Evolutionary conservation across 2,113 vertebrate species (phyloP).

Genomic region (Grallaria varia): DNA sequence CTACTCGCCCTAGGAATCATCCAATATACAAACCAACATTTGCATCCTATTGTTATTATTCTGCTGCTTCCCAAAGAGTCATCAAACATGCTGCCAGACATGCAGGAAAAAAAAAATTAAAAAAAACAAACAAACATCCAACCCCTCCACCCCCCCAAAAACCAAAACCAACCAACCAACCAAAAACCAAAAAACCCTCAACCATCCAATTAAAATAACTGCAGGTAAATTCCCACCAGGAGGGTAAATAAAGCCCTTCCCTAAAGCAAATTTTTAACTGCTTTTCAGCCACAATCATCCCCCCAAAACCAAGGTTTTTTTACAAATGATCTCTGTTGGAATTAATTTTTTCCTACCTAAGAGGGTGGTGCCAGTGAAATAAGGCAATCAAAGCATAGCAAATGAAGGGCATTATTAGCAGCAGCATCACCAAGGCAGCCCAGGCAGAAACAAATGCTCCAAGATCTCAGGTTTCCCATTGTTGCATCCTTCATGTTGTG

Average conservation of each 20-base stretch:
- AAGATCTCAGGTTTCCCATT: background rate
- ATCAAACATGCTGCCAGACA: background rate
- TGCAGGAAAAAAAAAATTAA: background rate
- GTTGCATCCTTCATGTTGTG: background rate
- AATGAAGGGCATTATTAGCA: background rate
- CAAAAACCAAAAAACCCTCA: background rate
- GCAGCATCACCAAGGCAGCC: background rate
- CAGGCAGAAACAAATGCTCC: background rate
- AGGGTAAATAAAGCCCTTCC: background rate
- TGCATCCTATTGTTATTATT: background rate
- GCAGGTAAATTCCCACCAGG: background rate
- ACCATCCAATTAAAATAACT: fast-evolving
- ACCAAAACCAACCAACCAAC: too few relatives aligned
- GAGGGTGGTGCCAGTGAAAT: background rate
- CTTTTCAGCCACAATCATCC: background rate
- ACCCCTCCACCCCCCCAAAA: too few relatives aligned
- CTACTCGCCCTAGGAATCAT: background rate
- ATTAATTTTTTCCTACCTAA: background rate
- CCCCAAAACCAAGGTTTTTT: background rate
- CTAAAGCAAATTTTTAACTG: background rate
- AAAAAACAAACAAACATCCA: too few relatives aligned
- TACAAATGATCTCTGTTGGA: fast-evolving
- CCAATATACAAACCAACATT: background rate
- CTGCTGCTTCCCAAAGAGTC: background rate
- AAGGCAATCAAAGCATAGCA: background rate